phyloP scores from a whole-genome alignment of 2,113 vertebrate genomes.

The Oreochromis spilurus region DNA sequence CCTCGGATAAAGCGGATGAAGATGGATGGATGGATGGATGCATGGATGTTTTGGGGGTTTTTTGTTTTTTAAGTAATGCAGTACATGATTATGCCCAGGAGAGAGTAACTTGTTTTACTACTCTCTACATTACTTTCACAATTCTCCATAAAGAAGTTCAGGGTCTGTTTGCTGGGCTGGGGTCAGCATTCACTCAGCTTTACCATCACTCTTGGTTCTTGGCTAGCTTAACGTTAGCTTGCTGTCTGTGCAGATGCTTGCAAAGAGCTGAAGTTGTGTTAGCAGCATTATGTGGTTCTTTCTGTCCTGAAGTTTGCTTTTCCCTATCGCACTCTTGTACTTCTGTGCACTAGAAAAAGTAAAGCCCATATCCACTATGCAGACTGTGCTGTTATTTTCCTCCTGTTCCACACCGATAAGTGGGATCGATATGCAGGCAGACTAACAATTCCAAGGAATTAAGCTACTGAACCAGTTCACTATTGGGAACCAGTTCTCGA shows the following conservation, averaged over 20 bases:
- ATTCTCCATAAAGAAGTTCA: not conserved
- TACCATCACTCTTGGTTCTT: not conserved
- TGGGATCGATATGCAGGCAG: not conserved
- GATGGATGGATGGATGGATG: too few relatives aligned
- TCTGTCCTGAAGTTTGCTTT: not conserved
- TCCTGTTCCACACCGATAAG: not conserved
- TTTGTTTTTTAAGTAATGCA: not conserved
- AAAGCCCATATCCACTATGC: not conserved
- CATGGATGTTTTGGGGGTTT: too few relatives aligned
- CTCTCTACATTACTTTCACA: not conserved
- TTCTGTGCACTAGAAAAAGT: not conserved
- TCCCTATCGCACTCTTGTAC: not conserved
- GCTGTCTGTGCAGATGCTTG: not conserved
- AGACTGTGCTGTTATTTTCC: fast-evolving
- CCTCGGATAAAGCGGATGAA: too few relatives aligned
- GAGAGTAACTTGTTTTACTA: not conserved
- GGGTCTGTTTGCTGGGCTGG: fast-evolving
- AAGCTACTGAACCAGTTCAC: not conserved
- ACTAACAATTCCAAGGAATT: not conserved
- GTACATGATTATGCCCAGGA: fast-evolving
- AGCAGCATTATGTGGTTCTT: not conserved
- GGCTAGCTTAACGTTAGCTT: not conserved
- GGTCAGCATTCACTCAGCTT: not conserved
- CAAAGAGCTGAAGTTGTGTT: not conserved
- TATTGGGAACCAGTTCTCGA: not conserved